Evolutionary conservation across 2,888 invertebrate species (phyloP).

Genomic region (Synanthedon andrenaeformis): DNA sequence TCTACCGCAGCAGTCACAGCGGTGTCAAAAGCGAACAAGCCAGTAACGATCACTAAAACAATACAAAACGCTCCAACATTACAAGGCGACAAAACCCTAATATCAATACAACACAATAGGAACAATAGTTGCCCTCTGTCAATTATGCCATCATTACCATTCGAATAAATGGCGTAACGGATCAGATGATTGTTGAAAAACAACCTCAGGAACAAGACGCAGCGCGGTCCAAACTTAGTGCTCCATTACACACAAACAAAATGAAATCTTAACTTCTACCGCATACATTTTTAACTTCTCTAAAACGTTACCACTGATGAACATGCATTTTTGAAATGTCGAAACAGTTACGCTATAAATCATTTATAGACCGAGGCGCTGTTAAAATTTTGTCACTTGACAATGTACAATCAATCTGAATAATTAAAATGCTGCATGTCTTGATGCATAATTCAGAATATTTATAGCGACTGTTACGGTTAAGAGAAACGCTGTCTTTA

Average conservation of each 20-base stretch:
- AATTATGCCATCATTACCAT: conserved; percentile 70
- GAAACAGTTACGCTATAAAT: conserved; percentile 57
- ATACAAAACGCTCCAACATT: conserved; percentile 52
- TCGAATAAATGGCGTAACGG: conserved; percentile 63
- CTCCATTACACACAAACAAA: conserved; percentile 20
- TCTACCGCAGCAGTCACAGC: conserved; percentile 35
- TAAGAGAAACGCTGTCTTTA: conserved; percentile 10
- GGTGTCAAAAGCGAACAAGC: conserved; percentile 37
- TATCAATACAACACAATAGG: conserved; percentile 64
- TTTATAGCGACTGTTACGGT: conserved; percentile 16
- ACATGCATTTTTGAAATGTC: conserved; percentile 44
- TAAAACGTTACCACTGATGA: conserved; percentile 20
- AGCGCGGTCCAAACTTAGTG: conserved; percentile 20
- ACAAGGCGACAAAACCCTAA: conserved; percentile 68
- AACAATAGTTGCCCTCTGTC: conserved; percentile 68
- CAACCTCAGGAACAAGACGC: conserved; percentile 47
- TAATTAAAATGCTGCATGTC: conserved; percentile 32
- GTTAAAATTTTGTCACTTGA: conserved; percentile 49
- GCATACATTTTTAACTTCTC: conserved; percentile 27
- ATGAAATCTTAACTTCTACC: conserved; percentile 28
- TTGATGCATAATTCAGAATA: conserved; percentile 21
- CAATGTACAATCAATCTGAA: conserved; percentile 44
- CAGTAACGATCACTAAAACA: conserved; percentile 45
- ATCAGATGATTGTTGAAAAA: conserved; percentile 59
- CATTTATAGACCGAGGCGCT: conserved; percentile 49